Evolutionary conservation across 64 coral and sea anemone genomes (phyloP), one percentile per base, ranked within the genome.

Genomic region (Montipora efflorescens): DNA sequence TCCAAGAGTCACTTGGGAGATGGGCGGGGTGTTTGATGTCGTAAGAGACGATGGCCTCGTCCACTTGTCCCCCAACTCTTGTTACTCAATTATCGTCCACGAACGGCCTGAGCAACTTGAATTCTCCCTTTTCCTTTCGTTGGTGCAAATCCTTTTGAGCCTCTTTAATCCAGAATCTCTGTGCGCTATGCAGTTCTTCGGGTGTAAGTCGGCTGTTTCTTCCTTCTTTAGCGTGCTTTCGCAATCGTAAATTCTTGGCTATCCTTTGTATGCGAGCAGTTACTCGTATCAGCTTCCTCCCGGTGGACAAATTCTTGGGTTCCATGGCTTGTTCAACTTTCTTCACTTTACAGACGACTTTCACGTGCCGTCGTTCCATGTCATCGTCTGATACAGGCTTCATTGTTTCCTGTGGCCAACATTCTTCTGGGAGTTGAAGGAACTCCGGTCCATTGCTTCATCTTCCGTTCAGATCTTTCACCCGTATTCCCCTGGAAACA

Each of bases 401-500:
- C 3, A 2, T 19, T 74, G 18, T 82, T 79, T 78, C 9, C 50
- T 18, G 74, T 75, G 95, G 88, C 88, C 95, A 96, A 8, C 48
- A 19, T 15, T 87, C 19, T 68, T 88, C 88, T 61, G 91, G 91
- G 19, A 87, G 73, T 18, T 52, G 80, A 16, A 97, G 45, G 47
- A 95, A 86, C 73, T 76, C 93, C 28, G 93, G 93, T 13, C 95
- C 87, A 8, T 96, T 79, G 2, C 13, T 79, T 91, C 95, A 96
- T 76, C 91, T 89, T 6, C 48, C 87, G 14, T 66, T 93, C 44
- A 93, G 50, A 49, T 96, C 78, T 28, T 93, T 12, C 9, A 94
- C 95, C 59, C 25, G 19, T 16, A 96, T 68, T 51, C 95, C 95
- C 46, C 95, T 55, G 3, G 87, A 96, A 25, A 93, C 16, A 58